Evolutionary conservation across 2,797 vertebrate genomes (phyloP).

Genomic region (Bovichtus variegatus): DNA sequence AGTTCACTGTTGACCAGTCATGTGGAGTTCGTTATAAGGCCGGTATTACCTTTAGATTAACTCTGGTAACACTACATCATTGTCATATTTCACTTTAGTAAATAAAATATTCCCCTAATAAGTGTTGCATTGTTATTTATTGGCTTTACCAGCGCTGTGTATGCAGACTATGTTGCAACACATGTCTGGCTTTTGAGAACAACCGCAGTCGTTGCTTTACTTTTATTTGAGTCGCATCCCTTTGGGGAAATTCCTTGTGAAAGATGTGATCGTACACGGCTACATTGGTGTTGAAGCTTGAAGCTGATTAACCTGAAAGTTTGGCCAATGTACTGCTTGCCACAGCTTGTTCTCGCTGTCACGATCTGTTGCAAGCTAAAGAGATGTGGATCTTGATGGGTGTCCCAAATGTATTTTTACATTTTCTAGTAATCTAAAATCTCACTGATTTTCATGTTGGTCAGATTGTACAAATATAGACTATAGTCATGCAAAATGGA

Average conservation of each 20-base stretch:
- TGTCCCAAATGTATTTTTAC: not conserved
- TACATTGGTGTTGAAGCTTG: accelerated
- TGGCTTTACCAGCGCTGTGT: not conserved
- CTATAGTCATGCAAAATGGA: not conserved
- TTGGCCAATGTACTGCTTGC: not conserved
- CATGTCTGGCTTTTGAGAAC: not conserved
- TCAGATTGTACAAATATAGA: not conserved
- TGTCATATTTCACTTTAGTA: conserved; percentile 72
- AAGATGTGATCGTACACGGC: accelerated
- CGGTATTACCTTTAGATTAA: conserved; percentile 65
- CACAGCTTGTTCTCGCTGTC: not conserved
- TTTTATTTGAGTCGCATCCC: not conserved
- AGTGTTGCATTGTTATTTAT: not conserved
- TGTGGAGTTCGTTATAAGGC: conserved; percentile 59
- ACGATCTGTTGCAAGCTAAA: not conserved
- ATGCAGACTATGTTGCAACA: not conserved
- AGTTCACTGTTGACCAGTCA: conserved; percentile 56
- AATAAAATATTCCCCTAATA: conserved; percentile 63
- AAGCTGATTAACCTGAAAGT: conserved; percentile 27
- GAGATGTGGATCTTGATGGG: accelerated
- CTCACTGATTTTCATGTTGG: not conserved
- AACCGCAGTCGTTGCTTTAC: not conserved
- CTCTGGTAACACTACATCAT: conserved; percentile 77
- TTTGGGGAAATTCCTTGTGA: not conserved
- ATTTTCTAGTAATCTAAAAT: not conserved